A percentile compares a stretch with the other conserved stretches of the same genome.
Conservation (phyloP, 2,888 invertebrate genomes). For the Rotaria socialis region DNA sequence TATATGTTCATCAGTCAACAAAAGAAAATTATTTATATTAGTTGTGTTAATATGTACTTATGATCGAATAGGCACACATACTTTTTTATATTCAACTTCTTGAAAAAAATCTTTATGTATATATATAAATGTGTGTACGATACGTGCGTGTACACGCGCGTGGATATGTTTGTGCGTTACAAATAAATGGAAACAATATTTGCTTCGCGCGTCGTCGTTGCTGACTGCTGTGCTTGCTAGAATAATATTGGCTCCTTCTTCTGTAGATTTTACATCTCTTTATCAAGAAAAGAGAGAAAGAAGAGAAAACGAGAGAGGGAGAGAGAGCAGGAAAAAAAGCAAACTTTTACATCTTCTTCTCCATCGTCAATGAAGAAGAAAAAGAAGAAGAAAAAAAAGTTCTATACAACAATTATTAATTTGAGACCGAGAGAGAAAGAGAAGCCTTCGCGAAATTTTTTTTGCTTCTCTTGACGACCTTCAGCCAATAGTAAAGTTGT, state of each 20-base stretch:
- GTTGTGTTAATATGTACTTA: conserved; percentile 35
- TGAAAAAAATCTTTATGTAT: conserved; percentile 16
- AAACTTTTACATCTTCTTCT: conserved; percentile 13
- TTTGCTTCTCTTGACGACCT: neutral
- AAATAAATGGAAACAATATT: conserved; percentile 38
- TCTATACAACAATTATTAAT: conserved; percentile 1
- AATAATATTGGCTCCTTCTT: conserved; percentile 29
- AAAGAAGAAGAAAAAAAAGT: neutral
- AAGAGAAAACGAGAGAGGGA: neutral
- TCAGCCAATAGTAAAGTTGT: conserved; percentile 18
- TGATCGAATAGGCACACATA: conserved; percentile 4
- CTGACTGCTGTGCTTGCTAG: conserved; percentile 20
- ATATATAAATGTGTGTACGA: neutral
- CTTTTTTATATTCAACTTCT: conserved; percentile 22
- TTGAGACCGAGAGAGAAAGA: neutral
- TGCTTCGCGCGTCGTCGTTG: conserved; percentile 32
- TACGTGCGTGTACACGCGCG: conserved; percentile 29
- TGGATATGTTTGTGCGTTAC: conserved; percentile 18
- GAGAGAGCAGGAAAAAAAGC: neutral
- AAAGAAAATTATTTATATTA: conserved; percentile 10
- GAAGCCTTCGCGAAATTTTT: neutral
- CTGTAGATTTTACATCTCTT: conserved; percentile 32
- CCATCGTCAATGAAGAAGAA: neutral
- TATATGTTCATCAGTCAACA: neutral
- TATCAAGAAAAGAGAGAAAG: neutral